Percentiles rank a stretch among this genome's conserved stretches.
Conservation (phyloP, 2,888 invertebrate species). For the Rotaria macrura region DNA sequence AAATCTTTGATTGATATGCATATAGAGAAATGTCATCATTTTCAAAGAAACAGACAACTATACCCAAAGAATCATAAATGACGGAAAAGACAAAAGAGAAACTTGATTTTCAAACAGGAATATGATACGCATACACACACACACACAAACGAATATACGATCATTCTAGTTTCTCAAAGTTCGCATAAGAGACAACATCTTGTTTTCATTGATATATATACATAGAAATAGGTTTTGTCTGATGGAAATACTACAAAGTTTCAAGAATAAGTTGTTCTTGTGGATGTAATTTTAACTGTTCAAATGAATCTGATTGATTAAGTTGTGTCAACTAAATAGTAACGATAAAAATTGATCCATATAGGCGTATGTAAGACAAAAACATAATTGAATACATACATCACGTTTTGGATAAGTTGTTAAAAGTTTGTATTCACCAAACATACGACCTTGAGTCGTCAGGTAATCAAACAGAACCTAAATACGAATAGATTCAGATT, state of each 20-base stretch:
- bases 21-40: neutral
- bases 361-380: neutral
- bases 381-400: conserved; percentile 58
- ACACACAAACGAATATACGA: neutral
- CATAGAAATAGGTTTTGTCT: neutral
- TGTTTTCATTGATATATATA: neutral
- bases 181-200: neutral
- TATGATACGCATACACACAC: neutral
- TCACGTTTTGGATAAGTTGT: conserved; percentile 87
- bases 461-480: conserved; percentile 74
- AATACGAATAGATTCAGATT: too few species aligned
- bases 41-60: neutral
- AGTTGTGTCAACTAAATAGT: conserved; percentile 64
- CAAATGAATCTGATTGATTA: conserved; percentile 65
- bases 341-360: conserved; percentile 38
- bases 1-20: neutral
- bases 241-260: conserved; percentile 35
- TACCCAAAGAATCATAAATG: neutral
- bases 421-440: conserved; percentile 76
- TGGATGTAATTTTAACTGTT: conserved; percentile 72
- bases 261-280: conserved; percentile 89
- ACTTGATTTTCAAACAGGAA: neutral
- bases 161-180: neutral
- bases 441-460: conserved; percentile 74
- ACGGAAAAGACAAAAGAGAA: neutral